phyloP scores from a whole-genome alignment of 1,140 invertebrate genomes.

The Dendroctonus ponderosae region DNA sequence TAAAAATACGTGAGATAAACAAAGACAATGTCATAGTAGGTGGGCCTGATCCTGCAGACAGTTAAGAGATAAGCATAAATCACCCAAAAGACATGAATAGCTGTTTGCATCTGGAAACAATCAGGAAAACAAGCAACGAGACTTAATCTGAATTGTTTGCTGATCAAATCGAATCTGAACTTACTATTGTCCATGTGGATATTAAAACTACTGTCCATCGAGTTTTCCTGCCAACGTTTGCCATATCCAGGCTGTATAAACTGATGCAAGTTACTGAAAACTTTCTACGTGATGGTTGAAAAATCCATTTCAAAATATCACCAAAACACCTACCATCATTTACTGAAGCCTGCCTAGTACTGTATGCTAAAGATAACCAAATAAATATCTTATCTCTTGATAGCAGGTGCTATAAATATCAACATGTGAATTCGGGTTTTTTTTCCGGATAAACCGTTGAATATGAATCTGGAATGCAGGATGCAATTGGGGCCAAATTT shows the following conservation, averaged over 20 bases:
- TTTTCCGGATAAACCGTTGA: no score
- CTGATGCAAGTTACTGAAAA: no score
- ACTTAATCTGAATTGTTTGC: not conserved
- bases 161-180: slow-evolving; percentile 4
- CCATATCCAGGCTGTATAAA: not conserved
- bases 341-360: no score
- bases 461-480: no score
- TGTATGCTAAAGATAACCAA: no score
- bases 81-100: slow-evolving; percentile 31
- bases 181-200: slow-evolving; percentile 25
- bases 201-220: slow-evolving; percentile 6
- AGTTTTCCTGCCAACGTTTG: slow-evolving; percentile 5
- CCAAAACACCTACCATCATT: no score
- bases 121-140: not conserved
- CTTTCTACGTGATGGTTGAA: no score
- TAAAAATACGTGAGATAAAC: slow-evolving; percentile 42
- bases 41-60: slow-evolving; percentile 24
- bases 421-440: no score
- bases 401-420: no score
- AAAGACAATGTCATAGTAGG: slow-evolving; percentile 28
- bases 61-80: slow-evolving; percentile 27
- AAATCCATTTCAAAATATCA: no score
- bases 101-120: slow-evolving; percentile 39
- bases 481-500: no score
- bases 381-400: no score